Conservation (phyloP, 2,888 invertebrate genomes). For the Catocala fraxini region DNA sequence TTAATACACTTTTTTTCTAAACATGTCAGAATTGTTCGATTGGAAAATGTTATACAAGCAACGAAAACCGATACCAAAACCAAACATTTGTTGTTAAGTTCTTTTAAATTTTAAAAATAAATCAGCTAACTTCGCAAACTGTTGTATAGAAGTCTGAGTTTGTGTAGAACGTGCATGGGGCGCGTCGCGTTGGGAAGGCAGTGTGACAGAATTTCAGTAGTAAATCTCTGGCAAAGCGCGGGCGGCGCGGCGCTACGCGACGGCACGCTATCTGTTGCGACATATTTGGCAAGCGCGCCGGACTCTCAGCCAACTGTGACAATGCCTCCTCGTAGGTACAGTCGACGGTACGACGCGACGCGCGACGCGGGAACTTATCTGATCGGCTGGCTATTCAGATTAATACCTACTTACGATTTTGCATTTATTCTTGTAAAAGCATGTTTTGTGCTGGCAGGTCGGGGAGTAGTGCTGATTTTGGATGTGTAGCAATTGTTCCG, state of each 20-base stretch:
- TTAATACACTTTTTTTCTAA: slow-evolving; percentile 19
- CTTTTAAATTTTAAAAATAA: slow-evolving; percentile 64
- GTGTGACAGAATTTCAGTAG: slow-evolving; percentile 73
- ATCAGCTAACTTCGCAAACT: slow-evolving; percentile 56
- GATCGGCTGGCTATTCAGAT: slow-evolving; percentile 65
- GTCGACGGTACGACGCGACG: slow-evolving; percentile 16
- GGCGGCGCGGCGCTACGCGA: slow-evolving; percentile 31
- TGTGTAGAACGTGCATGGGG: slow-evolving; percentile 41
- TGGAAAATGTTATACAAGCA: slow-evolving; percentile 35
- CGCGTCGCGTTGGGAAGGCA: slow-evolving; percentile 50
- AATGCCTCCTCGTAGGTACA: slow-evolving; percentile 57
- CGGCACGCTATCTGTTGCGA: slow-evolving; percentile 74
- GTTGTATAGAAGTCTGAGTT: slow-evolving; percentile 42
- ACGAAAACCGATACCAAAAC: slow-evolving; percentile 28
- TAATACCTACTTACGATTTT: slow-evolving; percentile 63
- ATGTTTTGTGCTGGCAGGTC: slow-evolving; percentile 40
- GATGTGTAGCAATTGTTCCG: slow-evolving; percentile 22
- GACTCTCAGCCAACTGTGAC: slow-evolving; percentile 81
- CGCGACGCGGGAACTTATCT: slow-evolving; percentile 58
- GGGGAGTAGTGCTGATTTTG: slow-evolving; percentile 25
- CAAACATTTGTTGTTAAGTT: slow-evolving; percentile 52
- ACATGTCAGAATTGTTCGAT: slow-evolving; percentile 38
- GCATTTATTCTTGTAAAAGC: slow-evolving; percentile 39
- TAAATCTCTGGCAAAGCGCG: slow-evolving; percentile 64
- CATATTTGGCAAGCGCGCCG: slow-evolving; percentile 82